A percentile compares a stretch with the other conserved stretches of the same genome.
Conservation (phyloP, 2,113 vertebrate genomes). For the Craseonycteris thonglongyai region DNA sequence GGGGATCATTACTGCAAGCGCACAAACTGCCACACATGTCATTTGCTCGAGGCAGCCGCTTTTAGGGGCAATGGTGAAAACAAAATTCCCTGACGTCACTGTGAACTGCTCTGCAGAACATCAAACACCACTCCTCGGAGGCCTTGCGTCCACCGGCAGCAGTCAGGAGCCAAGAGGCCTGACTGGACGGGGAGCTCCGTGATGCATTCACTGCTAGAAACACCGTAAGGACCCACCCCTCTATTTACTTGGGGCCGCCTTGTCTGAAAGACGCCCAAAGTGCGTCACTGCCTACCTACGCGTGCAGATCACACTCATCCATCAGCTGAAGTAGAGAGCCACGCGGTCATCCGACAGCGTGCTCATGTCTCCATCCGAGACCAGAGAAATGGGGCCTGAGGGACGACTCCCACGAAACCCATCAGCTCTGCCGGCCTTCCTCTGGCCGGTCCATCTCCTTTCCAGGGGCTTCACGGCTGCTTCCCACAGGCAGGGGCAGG, state of each 20-base stretch:
- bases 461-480: background rate
- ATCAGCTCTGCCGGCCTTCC: background rate
- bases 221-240: background rate
- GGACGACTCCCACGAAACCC: background rate
- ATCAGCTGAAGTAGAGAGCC: background rate
- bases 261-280: background rate
- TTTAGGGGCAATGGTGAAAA: conserved; percentile 68
- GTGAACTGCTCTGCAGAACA: conserved; percentile 57
- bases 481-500: background rate
- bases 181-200: background rate
- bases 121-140: conserved; percentile 15
- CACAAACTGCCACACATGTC: conserved; percentile 65
- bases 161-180: conserved; percentile 1
- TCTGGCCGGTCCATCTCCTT: background rate
- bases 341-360: background rate
- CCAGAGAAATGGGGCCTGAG: background rate
- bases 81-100: conserved; percentile 64
- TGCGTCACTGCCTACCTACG: background rate
- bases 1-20: conserved; percentile 53
- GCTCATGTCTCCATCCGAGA: background rate
- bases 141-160: background rate
- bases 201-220: rapidly evolving
- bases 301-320: background rate
- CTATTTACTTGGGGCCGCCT: background rate
- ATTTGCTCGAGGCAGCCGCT: conserved; percentile 63